These are phyloP conservation scores for Hypotaenidia okinawae DNA, from an alignment of 2,797 vertebrate genomes.

Conservation along the genomic window DNA sequence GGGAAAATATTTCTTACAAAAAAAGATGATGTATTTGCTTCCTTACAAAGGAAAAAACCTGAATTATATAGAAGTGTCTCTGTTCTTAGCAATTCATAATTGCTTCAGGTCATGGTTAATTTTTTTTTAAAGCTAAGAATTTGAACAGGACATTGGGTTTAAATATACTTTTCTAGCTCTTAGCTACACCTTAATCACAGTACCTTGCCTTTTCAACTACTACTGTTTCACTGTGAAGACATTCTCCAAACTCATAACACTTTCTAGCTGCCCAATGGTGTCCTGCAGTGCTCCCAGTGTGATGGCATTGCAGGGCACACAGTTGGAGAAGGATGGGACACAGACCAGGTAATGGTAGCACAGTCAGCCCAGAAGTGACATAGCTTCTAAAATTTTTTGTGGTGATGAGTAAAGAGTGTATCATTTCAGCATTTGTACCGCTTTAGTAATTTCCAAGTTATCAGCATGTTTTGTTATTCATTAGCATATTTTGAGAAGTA, in stretches of 20 bases:
- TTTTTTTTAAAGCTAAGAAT: neutral
- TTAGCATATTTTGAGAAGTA: neutral
- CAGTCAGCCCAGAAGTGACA: neutral
- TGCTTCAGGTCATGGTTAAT: neutral
- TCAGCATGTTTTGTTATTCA: neutral
- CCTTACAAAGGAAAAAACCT: neutral
- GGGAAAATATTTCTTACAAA: neutral
- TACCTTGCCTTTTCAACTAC: neutral
- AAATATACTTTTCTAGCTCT: neutral
- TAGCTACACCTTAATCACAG: neutral
- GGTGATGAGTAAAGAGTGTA: neutral
- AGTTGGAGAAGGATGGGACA: neutral
- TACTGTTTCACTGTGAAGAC: neutral
- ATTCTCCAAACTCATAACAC: neutral
- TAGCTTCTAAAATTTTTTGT: neutral
- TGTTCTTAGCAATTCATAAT: neutral
- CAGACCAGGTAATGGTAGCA: neutral
- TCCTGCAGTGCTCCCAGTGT: neutral
- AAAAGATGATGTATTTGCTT: neutral
- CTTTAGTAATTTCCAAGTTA: neutral
- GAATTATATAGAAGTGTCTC: neutral
- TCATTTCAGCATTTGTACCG: neutral
- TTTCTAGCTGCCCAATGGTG: neutral
- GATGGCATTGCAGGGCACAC: neutral
- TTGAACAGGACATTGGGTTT: neutral